A percentile compares a stretch with the other conserved stretches of the same genome.
These are phyloP conservation scores for Perccottus glenii DNA, from an alignment of 2,113 vertebrate genomes.

Conservation along the genomic window DNA sequence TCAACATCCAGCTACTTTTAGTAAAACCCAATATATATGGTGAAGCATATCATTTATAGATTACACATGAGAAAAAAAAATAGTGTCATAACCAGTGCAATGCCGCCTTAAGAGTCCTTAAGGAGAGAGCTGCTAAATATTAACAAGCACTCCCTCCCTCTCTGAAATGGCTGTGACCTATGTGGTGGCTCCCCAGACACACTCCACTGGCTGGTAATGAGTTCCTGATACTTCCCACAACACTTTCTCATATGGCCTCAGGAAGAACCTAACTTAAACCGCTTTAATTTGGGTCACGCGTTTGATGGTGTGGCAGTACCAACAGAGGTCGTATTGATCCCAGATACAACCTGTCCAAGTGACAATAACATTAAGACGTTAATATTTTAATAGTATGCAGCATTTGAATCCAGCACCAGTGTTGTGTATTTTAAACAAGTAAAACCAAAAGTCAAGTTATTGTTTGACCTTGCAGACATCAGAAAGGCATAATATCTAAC, in stretches of 20 bases:
- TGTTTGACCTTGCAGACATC: slow-evolving; percentile 38
- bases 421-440: slow-evolving; percentile 8
- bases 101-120: not conserved
- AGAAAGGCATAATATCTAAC: slow-evolving; percentile 25
- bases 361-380: not conserved
- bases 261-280: slow-evolving; percentile 7
- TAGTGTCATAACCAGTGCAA: not conserved
- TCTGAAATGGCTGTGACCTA: slow-evolving; percentile 30
- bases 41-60: not conserved
- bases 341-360: not conserved
- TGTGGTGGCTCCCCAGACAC: slow-evolving; percentile 36
- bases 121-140: slow-evolving; percentile 15
- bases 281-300: slow-evolving; percentile 5
- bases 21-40: not conserved
- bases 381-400: too few relatives aligned
- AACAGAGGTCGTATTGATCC: not conserved
- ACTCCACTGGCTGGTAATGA: slow-evolving; percentile 38
- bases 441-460: not conserved
- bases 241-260: slow-evolving; percentile 10
- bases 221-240: slow-evolving; percentile 23
- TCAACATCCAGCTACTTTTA: not conserved
- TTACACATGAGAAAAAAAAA: not conserved
- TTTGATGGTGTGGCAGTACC: not conserved
- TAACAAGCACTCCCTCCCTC: slow-evolving; percentile 18
- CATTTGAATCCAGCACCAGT: not conserved